Base-by-base conservation (phyloP, 2,888 invertebrate species). In the Piscicola geometra region DNA sequence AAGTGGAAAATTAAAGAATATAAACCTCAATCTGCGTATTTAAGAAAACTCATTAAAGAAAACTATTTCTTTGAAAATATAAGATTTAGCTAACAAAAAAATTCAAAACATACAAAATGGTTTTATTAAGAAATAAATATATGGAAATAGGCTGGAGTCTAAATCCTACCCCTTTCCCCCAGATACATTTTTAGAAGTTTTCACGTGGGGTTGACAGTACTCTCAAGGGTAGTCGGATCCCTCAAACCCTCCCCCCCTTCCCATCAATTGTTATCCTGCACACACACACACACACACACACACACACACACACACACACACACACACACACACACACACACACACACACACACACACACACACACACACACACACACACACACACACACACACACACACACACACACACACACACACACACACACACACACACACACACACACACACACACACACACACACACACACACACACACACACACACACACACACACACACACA, bases 401-500 rank as follows among this genome's bases (percentile, higher is more conserved):
- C 28, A 50, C 41, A 71, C 15, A 64, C 64, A 30, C 30, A 64
- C 64, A 64, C 5, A 64, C 64, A 64, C 64, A 64, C 64, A 64
- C 64, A 64, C 64, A 64, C 64, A 64, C 64, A 64, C 64, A 64
- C 64, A 64, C 64, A 64, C 64, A 64, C 64, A 64, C 64, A 64
- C 64, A 64, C 64, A 64, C 64, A 64, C 64, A 64, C 64, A 64
- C 64, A 64, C 64, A 64, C 64, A 3, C 64, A 64, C 64, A 64
- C 64, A 3, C 64, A 64, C 64, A 64, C 64, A 64, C 64, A n/a
- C 60, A 33, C 2, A 25, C n/a, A 60, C 60, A 35, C 1, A 60
- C 41, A 73, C 56, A 2, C 56, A 73, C 64, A 36, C 56, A 56
- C 73, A 73, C 56, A 73, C 73, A 1, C 56, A 60, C 73, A 32